Percentiles rank a stretch among this genome's conserved stretches.
phyloP scores from a whole-genome alignment of 2,888 invertebrate species.

The Tupiocoris notatus region DNA sequence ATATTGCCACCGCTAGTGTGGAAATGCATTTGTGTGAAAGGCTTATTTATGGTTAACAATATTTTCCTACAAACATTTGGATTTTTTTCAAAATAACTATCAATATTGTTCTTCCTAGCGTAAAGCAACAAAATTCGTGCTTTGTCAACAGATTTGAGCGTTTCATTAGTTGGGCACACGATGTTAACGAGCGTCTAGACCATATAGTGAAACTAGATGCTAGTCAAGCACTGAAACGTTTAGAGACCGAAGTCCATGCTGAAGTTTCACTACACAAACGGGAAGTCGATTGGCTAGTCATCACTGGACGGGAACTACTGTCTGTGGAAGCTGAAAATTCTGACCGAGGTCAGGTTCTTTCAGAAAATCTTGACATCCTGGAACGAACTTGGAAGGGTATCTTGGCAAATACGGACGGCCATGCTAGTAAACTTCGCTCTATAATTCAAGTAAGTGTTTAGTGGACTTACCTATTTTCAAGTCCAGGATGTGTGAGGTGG shows the following conservation, averaged over 20 bases:
- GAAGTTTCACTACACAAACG: slow-evolving; percentile 74
- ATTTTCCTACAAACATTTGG: too few species aligned
- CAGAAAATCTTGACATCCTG: slow-evolving; percentile 51
- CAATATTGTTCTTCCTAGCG: too few species aligned
- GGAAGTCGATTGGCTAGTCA: slow-evolving; percentile 74
- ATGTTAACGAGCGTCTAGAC: slow-evolving; percentile 66
- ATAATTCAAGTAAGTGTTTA: slow-evolving; percentile 49
- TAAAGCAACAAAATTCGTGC: too few species aligned
- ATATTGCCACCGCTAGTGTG: too few species aligned
- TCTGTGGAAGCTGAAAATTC: slow-evolving; percentile 10
- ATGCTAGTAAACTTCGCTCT: slow-evolving; percentile 71
- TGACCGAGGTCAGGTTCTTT: background rate
- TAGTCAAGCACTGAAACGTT: slow-evolving; percentile 67
- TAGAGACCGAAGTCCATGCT: slow-evolving; percentile 72
- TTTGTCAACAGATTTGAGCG: slow-evolving; percentile 53
- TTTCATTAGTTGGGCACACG: slow-evolving; percentile 69
- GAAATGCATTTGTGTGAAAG: too few species aligned
- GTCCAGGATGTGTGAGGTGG: too few species aligned
- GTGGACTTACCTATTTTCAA: background rate
- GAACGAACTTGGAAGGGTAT: slow-evolving; percentile 69
- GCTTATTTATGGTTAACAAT: too few species aligned
- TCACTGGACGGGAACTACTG: slow-evolving; percentile 54
- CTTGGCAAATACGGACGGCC: slow-evolving; percentile 64
- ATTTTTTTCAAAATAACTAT: too few species aligned
- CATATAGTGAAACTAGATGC: slow-evolving; percentile 60